Conservation (phyloP, 2,113 vertebrate genomes). For the Phycodurus eques region DNA sequence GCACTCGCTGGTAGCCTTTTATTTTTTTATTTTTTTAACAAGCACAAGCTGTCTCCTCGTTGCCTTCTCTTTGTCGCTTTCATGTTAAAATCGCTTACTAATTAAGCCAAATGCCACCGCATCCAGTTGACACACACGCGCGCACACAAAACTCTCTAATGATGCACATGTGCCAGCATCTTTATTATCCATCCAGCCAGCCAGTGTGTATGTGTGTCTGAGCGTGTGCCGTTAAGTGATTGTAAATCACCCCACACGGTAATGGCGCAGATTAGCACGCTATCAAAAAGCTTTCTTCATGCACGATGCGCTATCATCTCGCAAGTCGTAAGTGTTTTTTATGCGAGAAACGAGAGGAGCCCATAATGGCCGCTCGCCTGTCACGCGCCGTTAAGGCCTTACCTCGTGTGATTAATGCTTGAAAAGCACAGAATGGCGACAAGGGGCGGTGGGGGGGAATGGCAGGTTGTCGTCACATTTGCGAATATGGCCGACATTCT, state of each 20-base stretch:
- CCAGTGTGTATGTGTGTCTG: constrained; percentile 46
- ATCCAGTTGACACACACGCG: constrained; percentile 39
- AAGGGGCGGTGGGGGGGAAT: constrained; percentile 27
- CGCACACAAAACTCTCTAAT: constrained; percentile 54
- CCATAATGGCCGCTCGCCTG: constrained; percentile 76
- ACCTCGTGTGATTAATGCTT: constrained; percentile 88
- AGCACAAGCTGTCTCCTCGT: constrained; percentile 31
- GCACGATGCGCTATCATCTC: constrained; percentile 66
- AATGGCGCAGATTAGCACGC: constrained; percentile 75
- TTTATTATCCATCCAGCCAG: constrained; percentile 61
- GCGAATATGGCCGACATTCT: constrained; percentile 40
- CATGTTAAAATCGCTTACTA: constrained; percentile 53
- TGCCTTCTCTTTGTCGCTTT: constrained; percentile 50
- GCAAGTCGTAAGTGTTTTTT: constrained; percentile 73
- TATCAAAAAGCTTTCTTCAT: constrained; percentile 76
- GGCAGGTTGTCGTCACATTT: constrained; percentile 65
- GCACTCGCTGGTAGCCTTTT: not conserved
- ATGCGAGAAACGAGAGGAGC: constrained; percentile 55
- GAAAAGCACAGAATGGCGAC: constrained; percentile 37
- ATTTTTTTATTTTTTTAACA: constrained; percentile 7
- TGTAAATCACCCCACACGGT: constrained; percentile 71
- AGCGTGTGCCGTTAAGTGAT: constrained; percentile 58
- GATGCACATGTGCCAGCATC: constrained; percentile 61
- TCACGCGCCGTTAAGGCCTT: constrained; percentile 84
- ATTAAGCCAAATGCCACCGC: constrained; percentile 66